Evolutionary conservation across 2,113 vertebrate genomes (phyloP).

Genomic region (Aphelocoma coerulescens): DNA sequence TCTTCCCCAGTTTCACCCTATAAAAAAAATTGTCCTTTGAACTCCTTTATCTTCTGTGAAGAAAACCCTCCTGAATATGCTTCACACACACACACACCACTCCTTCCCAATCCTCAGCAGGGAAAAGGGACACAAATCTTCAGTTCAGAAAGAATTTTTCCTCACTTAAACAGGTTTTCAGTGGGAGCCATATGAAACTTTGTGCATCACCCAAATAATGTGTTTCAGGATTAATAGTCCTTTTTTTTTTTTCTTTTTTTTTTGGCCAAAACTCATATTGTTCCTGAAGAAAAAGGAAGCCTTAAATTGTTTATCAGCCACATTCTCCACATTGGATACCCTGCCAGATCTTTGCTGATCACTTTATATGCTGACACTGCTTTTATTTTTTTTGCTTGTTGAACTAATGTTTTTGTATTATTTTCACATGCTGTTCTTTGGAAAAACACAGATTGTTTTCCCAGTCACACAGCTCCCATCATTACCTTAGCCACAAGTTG

Average conservation of each 20-base stretch:
- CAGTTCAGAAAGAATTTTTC: fast-evolving
- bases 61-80: background rate
- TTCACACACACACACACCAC: background rate
- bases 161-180: background rate
- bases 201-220: background rate
- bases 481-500: background rate
- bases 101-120: background rate
- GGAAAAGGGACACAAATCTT: background rate
- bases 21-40: background rate
- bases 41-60: background rate
- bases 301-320: background rate
- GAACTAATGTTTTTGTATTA: background rate
- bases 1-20: background rate
- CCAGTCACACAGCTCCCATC: background rate
- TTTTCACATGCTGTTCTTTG: background rate
- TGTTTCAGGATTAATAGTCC: background rate
- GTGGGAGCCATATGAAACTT: background rate
- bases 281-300: background rate
- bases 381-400: background rate
- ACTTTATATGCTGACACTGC: background rate
- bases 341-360: background rate
- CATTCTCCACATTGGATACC: background rate
- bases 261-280: background rate
- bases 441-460: fast-evolving
- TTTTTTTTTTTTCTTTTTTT: too few species aligned